Base-by-base conservation (phyloP, 2,113 vertebrate species). In the Micronycteris hirsuta region DNA sequence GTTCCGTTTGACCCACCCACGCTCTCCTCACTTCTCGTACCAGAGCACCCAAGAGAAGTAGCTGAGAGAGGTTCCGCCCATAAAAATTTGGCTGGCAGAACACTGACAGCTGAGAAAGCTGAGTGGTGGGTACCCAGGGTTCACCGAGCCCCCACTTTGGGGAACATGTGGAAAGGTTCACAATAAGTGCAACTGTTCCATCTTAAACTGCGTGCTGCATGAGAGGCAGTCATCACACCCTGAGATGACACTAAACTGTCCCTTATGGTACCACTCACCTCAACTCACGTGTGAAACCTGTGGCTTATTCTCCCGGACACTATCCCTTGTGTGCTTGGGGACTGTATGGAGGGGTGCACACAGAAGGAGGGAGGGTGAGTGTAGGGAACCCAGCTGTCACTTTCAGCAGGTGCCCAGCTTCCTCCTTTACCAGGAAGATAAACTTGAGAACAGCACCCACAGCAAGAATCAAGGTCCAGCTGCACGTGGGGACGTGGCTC, bases 121-220 rank as follows among this genome's bases (percentile, higher is more conserved):
- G 1, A 33, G 49, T 15, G 0, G 19, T 24, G 6, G 15, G 47
- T 4, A 8, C 36, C 2, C 3, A 22, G 47, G 47, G 20, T 4
- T 56, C 22, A 3, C 38, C 17, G 31, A 26, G 17, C 10, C 41
- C 36, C 52, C 16, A 38, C 61, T 41, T 33, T 15, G 22, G 38
- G 52, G 52, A n/a, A 2, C 38, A 3, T 1, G 7, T 31, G 65
- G n/a, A 47, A 82, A 71, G 1, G 15, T 22, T 52, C 33, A 3
- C 2, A 52, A 2, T 20, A 38, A 65, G 12, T 7, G 31, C 19
- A 17, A 11, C 12, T 16, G 28, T 26, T 26, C 74, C 19, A 31
- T 14, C 73, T 65, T 33, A 38, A 38, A 33, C 58, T 16, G 24
- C 11, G 1, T 19, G 4, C 7, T 38, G 14, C n/a, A 7, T 3